These are phyloP conservation scores for Boleophthalmus pectinirostris DNA, from an alignment of 2,113 vertebrate species.

Conservation along the genomic window DNA sequence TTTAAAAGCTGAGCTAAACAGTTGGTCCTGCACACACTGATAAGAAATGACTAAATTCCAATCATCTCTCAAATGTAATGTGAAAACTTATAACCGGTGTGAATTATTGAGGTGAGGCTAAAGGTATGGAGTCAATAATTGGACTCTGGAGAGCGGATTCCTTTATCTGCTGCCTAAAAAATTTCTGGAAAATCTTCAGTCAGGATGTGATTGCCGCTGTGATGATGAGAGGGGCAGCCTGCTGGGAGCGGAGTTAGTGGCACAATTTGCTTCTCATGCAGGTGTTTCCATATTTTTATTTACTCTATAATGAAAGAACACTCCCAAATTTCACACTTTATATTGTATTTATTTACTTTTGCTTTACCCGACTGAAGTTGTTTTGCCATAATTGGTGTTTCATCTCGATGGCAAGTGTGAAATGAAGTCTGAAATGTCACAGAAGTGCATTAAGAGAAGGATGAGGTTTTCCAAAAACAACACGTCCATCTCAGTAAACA, in stretches of 20 bases:
- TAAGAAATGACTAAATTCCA: slow-evolving; percentile 31
- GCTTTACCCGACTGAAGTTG: not conserved
- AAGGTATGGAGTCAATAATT: slow-evolving; percentile 53
- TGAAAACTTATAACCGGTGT: slow-evolving; percentile 24
- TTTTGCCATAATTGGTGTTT: not conserved
- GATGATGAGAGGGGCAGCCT: slow-evolving; percentile 36
- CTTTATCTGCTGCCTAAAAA: slow-evolving; percentile 32
- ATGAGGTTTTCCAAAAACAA: not conserved
- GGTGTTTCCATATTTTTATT: slow-evolving; percentile 31
- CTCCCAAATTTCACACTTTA: not conserved
- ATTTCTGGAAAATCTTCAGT: slow-evolving; percentile 43
- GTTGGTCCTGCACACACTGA: slow-evolving; percentile 13
- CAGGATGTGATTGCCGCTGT: slow-evolving; percentile 30
- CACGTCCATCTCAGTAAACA: slow-evolving; percentile 6
- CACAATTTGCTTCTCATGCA: slow-evolving; percentile 25
- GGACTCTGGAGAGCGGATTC: slow-evolving; percentile 39
- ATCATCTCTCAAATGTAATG: slow-evolving; percentile 28
- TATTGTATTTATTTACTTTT: not conserved
- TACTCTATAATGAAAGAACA: slow-evolving; percentile 5
- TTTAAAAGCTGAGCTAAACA: slow-evolving; percentile 16
- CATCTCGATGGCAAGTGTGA: slow-evolving; percentile 7
- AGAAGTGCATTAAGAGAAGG: slow-evolving; percentile 8
- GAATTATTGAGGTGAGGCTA: slow-evolving; percentile 43
- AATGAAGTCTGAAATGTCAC: slow-evolving; percentile 29
- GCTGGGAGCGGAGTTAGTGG: slow-evolving; percentile 27